Percentiles rank a stretch among this genome's conserved stretches.
These are phyloP conservation scores for Agrilus cyanescens DNA, from an alignment of 2,888 invertebrate species.

Conservation along the genomic window DNA sequence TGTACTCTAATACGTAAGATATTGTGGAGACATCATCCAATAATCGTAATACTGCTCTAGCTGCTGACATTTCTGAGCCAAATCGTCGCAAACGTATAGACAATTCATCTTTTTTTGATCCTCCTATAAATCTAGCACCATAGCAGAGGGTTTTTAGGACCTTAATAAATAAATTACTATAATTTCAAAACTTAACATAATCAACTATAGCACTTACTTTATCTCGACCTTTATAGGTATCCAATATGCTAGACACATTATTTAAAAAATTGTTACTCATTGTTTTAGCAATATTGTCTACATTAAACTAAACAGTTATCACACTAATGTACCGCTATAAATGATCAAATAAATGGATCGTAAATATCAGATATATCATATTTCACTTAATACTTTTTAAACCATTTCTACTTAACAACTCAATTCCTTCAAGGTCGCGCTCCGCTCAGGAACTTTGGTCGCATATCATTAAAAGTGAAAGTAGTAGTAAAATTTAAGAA, in stretches of 20 bases:
- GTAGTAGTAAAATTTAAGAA: no score
- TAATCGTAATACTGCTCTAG: constrained; percentile 64
- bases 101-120: constrained; percentile 48
- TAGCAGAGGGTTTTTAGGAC: constrained; percentile 70
- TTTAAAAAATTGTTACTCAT: constrained; percentile 20
- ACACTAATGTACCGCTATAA: no score
- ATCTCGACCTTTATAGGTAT: constrained; percentile 76
- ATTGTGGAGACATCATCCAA: constrained; percentile 80
- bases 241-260: constrained; percentile 57
- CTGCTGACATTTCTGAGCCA: constrained; percentile 61
- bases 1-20: constrained; percentile 59
- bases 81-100: constrained; percentile 46
- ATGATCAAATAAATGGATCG: no score
- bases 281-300: no score
- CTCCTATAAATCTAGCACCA: constrained; percentile 57
- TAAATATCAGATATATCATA: no score
- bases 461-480: no score
- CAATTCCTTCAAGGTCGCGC: no score
- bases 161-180: constrained; percentile 31
- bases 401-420: no score
- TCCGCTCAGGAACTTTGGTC: no score
- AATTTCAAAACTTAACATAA: constrained; percentile 1
- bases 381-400: no score
- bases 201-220: constrained; percentile 44
- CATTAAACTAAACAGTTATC: no score